These are phyloP conservation scores for Phenacoccus solenopsis DNA, from an alignment of 1,140 invertebrate genomes.

Conservation along the genomic window DNA sequence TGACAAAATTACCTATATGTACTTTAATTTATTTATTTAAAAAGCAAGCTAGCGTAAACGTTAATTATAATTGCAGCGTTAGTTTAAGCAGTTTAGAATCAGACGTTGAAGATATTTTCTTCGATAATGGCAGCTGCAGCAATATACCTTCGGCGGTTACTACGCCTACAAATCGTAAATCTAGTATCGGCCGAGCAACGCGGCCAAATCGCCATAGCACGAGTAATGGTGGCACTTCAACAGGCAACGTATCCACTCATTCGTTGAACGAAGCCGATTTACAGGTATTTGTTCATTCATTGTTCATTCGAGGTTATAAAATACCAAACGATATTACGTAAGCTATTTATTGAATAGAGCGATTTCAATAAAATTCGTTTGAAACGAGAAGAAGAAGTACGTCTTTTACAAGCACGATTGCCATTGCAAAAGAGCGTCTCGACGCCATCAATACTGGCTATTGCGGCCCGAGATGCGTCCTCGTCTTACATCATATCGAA, in stretches of 20 bases:
- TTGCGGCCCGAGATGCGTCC: conserved; percentile 25
- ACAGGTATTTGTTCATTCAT: conserved; percentile 38
- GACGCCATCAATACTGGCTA: conserved; percentile 71
- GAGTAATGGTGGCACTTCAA: conserved; percentile 27
- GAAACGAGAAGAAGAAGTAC: conserved; percentile 44
- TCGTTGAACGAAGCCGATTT: conserved; percentile 73
- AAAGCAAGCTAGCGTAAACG: too few species aligned
- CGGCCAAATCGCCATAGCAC: conserved; percentile 18
- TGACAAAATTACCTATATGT: too few species aligned
- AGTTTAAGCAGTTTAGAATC: conserved; percentile 62
- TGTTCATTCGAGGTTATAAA: neutral
- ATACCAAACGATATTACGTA: neutral
- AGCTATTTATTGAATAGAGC: conserved; percentile 34
- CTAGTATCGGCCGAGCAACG: conserved; percentile 31
- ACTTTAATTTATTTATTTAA: too few species aligned
- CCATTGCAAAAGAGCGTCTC: conserved; percentile 82
- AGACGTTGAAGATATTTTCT: conserved; percentile 46
- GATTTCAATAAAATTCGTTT: conserved; percentile 45
- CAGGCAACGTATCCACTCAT: conserved; percentile 61
- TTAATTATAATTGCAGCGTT: conserved; percentile 42
- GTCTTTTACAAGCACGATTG: conserved; percentile 53
- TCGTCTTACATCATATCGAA: neutral
- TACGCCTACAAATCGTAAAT: conserved; percentile 33
- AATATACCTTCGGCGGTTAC: neutral
- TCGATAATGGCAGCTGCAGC: conserved; percentile 33